Evolutionary conservation across 1,140 invertebrate species (phyloP).

Genomic region (Mycetomoellerius zeteki): DNA sequence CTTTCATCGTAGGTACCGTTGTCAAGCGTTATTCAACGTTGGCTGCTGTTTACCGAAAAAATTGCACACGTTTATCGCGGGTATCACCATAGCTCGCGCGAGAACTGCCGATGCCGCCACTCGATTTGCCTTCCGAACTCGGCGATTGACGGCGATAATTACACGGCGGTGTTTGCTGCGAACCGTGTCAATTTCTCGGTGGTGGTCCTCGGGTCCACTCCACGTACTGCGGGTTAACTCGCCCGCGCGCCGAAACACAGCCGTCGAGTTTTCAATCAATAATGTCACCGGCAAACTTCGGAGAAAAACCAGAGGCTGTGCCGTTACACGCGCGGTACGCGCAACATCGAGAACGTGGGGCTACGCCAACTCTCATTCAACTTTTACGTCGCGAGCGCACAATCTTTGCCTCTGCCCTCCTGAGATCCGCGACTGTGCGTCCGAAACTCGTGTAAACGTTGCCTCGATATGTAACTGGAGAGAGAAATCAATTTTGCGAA

Average conservation of each 20-base stretch:
- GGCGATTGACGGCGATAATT: conserved; percentile 62
- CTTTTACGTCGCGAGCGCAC: conserved; percentile 9
- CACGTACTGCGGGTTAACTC: neutral
- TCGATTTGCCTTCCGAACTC: conserved; percentile 53
- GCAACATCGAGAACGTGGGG: conserved; percentile 7
- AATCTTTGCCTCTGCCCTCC: conserved; percentile 12
- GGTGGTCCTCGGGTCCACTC: conserved; percentile 48
- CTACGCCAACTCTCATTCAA: neutral
- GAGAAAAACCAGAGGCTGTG: conserved; percentile 40
- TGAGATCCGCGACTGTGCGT: neutral
- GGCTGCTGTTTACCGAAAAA: conserved; percentile 25
- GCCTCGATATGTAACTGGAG: neutral
- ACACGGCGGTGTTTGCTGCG: conserved; percentile 55
- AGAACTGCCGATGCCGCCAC: conserved; percentile 23
- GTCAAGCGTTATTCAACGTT: neutral
- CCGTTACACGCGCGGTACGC: neutral
- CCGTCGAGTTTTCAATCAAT: conserved; percentile 63
- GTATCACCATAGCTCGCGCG: conserved; percentile 7
- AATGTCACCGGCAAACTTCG: conserved; percentile 54
- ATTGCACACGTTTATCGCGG: conserved; percentile 17
- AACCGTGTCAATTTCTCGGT: conserved; percentile 59
- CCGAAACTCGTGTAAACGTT: neutral
- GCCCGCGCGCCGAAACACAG: conserved; percentile 42
- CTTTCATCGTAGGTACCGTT: neutral
- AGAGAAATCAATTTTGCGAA: conserved; percentile 6